A percentile compares a stretch with the other conserved stretches of the same genome.
These are phyloP conservation scores for Pygmarrhopalites habei DNA, from an alignment of 1,140 invertebrate genomes.

Conservation along the genomic window DNA sequence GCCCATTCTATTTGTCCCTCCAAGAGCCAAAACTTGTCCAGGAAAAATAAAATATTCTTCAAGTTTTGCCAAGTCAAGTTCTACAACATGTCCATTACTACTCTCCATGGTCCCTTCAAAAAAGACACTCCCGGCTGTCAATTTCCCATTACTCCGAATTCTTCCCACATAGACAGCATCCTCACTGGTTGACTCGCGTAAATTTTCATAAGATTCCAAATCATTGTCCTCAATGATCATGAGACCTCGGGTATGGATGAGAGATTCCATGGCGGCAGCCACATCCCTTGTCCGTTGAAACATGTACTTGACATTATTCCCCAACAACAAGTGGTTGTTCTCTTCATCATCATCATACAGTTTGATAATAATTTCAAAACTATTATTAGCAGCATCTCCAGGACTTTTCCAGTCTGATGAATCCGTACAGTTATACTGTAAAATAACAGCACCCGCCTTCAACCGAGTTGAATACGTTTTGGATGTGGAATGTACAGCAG, in stretches of 20 bases:
- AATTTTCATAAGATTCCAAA: slow-evolving; percentile 9
- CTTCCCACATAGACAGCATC: slow-evolving; percentile 50
- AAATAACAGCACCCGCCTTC: slow-evolving; percentile 51
- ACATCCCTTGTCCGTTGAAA: slow-evolving; percentile 51
- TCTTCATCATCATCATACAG: slow-evolving; percentile 7
- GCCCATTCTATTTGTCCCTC: slow-evolving; percentile 62
- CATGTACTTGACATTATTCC: slow-evolving; percentile 44
- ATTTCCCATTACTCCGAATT: slow-evolving; percentile 62
- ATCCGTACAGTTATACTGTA: slow-evolving; percentile 42
- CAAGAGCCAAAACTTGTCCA: slow-evolving; percentile 67
- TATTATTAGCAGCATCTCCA: neutral
- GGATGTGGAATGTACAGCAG: slow-evolving; percentile 43
- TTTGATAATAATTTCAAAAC: neutral
- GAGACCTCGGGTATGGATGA: slow-evolving; percentile 4
- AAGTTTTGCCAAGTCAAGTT: slow-evolving; percentile 54
- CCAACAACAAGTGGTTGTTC: slow-evolving; percentile 16
- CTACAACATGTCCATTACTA: slow-evolving; percentile 44
- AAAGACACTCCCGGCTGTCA: slow-evolving; percentile 60
- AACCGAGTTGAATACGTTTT: slow-evolving; percentile 50
- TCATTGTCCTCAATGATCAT: slow-evolving; percentile 1
- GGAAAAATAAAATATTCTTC: slow-evolving; percentile 70
- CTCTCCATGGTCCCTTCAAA: slow-evolving; percentile 49
- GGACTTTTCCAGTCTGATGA: slow-evolving; percentile 32
- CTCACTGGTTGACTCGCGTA: slow-evolving; percentile 21
- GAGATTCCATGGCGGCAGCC: slow-evolving; percentile 38